Conservation (phyloP, 2,888 invertebrate species). For the Rugalucina vietnamica region DNA sequence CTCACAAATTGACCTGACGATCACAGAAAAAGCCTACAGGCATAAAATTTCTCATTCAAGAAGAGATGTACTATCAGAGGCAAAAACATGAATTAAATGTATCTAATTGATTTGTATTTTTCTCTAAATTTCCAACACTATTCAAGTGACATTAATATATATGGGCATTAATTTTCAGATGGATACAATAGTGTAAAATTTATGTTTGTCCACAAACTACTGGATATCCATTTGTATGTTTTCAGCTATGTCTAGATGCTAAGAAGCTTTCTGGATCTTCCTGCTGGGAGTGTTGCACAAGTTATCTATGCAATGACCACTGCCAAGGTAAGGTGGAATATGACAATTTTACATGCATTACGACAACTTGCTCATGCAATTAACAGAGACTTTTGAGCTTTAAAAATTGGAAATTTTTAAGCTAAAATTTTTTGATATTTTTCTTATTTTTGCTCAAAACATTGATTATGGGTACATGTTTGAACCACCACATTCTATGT, state of each 20-base stretch:
- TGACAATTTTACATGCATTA: background rate
- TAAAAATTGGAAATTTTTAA: background rate
- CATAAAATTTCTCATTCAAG: too few relatives aligned
- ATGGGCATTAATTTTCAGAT: too few relatives aligned
- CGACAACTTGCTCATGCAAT: background rate
- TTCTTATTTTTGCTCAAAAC: background rate
- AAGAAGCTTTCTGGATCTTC: slow-evolving; percentile 42
- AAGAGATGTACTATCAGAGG: too few relatives aligned
- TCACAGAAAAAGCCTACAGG: too few relatives aligned
- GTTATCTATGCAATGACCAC: slow-evolving; percentile 58
- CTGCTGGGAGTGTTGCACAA: slow-evolving; percentile 59
- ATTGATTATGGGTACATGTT: too few relatives aligned
- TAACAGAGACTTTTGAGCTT: background rate
- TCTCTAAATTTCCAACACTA: too few relatives aligned
- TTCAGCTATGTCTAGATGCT: slow-evolving; percentile 49
- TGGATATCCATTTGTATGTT: background rate
- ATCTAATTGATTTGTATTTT: too few relatives aligned
- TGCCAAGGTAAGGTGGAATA: slow-evolving; percentile 40
- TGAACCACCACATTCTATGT: too few relatives aligned
- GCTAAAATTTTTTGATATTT: background rate
- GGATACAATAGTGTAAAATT: too few relatives aligned
- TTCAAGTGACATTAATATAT: too few relatives aligned
- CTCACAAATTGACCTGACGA: too few relatives aligned
- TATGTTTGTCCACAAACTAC: background rate
- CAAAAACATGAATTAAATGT: too few relatives aligned